Evolutionary conservation across 1,140 invertebrate genomes (phyloP), one percentile per base, ranked within the genome.

Genomic region (Drosophila truncata): DNA sequence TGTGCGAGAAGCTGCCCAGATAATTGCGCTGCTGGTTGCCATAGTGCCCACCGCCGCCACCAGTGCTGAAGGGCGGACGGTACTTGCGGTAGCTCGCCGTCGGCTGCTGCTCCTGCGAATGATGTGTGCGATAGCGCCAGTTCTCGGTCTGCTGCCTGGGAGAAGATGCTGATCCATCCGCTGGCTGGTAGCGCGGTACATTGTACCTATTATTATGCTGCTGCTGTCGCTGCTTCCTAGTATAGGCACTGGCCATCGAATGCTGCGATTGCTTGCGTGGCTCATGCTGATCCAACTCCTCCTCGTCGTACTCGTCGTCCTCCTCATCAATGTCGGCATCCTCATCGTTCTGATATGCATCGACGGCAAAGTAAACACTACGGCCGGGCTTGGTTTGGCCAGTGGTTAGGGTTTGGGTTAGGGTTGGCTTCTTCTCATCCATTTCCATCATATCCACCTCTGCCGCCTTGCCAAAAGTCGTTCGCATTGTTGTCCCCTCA

Each of bases 21-120:
- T 91, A 91, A 59, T 91, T 91, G 58, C 90, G 90, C 59, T 91
- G 90, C 62, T 91, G 90, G 65, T 91, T 91, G 44, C 90, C 88
- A 62, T 71, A 78, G 41, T 91, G 82, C 2, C 81, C 81, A n/a
- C 84, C 81, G 11, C 80, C 78, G 13, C 82, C 91, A 13, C 84
- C 88, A 20, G 85, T 91, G 65, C 71, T 90, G 31, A 83, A 90
- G 16, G 85, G 85, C 25, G 85, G 85, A 14, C 91, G 83, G 78
- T 91, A 91, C 29, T 82, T 91, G 13, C 82, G 82, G 65, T 80
- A 91, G 27, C 59, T 70, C 4, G 67, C 72, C 9, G 41, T 33
- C 20, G 71, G 64, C 46, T 79, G 82, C 55, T 80, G 85, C 18
- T 90, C 81, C 47, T 88, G 84, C 23, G 90, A 82, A 50, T 82